Conservation (phyloP, 2,113 vertebrate species). For the Dinomys branickii region DNA sequence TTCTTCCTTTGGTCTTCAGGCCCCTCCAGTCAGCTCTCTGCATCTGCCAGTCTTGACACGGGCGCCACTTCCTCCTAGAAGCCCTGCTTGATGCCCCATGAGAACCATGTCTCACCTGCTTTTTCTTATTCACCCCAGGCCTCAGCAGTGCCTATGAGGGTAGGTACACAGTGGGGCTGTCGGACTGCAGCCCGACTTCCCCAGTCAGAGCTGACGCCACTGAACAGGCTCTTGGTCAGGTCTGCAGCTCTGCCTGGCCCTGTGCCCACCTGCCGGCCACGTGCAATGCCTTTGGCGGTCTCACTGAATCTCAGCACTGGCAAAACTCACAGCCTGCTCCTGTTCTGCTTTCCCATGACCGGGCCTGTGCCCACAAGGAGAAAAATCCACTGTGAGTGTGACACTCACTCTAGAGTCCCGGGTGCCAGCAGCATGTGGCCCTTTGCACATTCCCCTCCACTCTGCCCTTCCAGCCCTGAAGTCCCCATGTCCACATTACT, state of each 20-base stretch:
- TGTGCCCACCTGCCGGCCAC: accelerated
- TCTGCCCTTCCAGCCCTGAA: background rate
- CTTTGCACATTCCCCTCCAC: background rate
- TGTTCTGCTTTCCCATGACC: background rate
- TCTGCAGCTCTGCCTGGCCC: background rate
- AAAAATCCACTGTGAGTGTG: background rate
- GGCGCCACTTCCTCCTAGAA: background rate
- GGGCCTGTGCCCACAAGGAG: background rate
- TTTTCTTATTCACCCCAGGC: accelerated
- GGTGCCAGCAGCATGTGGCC: background rate
- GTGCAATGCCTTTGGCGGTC: accelerated
- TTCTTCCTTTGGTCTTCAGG: too few relatives aligned
- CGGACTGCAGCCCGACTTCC: background rate
- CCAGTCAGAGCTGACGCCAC: background rate
- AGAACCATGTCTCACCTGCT: background rate
- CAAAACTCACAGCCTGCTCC: background rate
- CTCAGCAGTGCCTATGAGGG: accelerated
- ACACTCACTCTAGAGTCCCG: background rate
- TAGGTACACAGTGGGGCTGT: background rate
- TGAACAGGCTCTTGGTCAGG: accelerated
- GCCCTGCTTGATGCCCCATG: background rate
- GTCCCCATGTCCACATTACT: background rate
- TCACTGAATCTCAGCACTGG: background rate
- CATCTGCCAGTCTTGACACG: accelerated
- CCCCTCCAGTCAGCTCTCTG: too few relatives aligned